Percentiles rank a stretch among this genome's conserved stretches.
These are phyloP conservation scores for Metellina segmentata DNA, from an alignment of 2,888 invertebrate genomes.

Conservation along the genomic window DNA sequence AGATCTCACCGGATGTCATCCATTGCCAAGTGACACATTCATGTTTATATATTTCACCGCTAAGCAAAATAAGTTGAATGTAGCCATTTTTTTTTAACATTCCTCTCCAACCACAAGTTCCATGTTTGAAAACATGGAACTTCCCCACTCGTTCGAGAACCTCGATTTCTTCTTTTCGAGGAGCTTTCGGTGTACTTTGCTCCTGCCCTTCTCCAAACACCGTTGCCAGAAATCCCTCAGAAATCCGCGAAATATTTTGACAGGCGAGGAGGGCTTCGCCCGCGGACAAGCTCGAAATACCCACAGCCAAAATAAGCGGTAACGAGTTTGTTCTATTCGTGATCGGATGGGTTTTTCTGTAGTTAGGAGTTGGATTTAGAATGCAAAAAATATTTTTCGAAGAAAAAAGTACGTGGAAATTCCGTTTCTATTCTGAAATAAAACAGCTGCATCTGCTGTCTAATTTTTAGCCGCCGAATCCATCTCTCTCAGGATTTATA, in stretches of 20 bases:
- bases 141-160: not conserved
- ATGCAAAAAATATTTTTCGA: not conserved
- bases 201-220: not conserved
- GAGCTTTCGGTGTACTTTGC: too few relatives aligned
- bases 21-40: not conserved
- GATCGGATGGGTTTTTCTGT: not conserved
- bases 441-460: too few relatives aligned
- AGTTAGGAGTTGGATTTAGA: not conserved
- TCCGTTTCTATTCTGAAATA: too few relatives aligned
- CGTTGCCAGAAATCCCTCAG: not conserved
- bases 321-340: not conserved
- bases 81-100: not conserved
- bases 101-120: not conserved
- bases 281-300: not conserved
- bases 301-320: not conserved
- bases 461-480: too few relatives aligned
- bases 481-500: too few relatives aligned
- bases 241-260: conserved; percentile 1
- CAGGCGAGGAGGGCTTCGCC: not conserved
- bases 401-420: too few relatives aligned
- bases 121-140: not conserved
- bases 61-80: not conserved
- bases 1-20: not conserved
- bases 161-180: not conserved
- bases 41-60: not conserved